Conservation (phyloP, 2,888 invertebrate species). For the Dasysyrphus tricinctus region DNA sequence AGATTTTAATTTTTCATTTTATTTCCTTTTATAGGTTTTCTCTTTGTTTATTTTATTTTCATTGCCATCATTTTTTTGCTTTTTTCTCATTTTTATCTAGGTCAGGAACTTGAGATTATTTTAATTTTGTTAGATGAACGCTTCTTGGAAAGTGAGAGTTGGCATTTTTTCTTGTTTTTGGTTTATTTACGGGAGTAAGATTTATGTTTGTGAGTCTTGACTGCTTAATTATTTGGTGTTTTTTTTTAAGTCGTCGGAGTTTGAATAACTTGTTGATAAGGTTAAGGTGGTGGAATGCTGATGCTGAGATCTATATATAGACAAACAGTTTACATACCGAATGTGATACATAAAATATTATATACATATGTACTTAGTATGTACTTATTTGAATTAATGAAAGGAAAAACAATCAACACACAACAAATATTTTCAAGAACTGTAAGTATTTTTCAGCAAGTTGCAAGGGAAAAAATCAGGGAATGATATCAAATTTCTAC, state of each 20-base stretch:
- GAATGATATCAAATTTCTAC: no score
- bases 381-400: no score
- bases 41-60: conserved; percentile 73
- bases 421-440: no score
- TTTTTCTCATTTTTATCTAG: conserved; percentile 61
- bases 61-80: conserved; percentile 63
- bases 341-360: no score
- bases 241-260: neutral
- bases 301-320: no score
- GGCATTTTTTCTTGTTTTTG: neutral
- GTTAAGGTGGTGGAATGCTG: neutral
- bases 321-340: no score
- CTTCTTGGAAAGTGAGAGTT: conserved; percentile 57
- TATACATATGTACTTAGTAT: no score
- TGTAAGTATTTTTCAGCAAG: no score
- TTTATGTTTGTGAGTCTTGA: neutral
- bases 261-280: neutral
- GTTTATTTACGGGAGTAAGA: neutral
- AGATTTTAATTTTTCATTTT: conserved; percentile 75
- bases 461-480: no score
- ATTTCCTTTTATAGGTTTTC: conserved; percentile 64
- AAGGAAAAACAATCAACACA: no score
- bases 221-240: conserved; percentile 3
- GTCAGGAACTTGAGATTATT: conserved; percentile 74
- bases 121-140: conserved; percentile 62